Percentiles rank a stretch among this genome's conserved stretches.
Evolutionary conservation across 1,140 invertebrate species (phyloP).

Genomic region (Drosophila nikananu): DNA sequence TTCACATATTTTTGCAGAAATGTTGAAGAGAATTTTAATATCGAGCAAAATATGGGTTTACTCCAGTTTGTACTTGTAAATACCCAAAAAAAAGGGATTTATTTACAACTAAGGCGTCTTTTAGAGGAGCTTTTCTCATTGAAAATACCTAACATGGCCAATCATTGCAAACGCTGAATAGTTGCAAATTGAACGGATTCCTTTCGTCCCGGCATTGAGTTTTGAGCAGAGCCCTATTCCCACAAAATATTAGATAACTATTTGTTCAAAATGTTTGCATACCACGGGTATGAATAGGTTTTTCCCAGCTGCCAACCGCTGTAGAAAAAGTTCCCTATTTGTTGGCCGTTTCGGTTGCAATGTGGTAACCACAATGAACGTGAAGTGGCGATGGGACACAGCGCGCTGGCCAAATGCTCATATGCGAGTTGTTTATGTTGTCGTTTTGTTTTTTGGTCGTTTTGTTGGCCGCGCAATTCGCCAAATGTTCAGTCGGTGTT

Average conservation of each 20-base stretch:
- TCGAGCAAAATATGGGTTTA: not conserved
- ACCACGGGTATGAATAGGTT: slow-evolving; percentile 37
- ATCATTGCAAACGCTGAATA: slow-evolving; percentile 10
- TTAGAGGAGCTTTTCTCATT: not conserved
- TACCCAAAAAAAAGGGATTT: not conserved
- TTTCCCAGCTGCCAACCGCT: slow-evolving; percentile 35
- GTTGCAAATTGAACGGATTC: slow-evolving; percentile 23
- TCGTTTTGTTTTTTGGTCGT: slow-evolving; percentile 39
- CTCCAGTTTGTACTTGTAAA: not conserved
- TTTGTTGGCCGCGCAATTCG: slow-evolving; percentile 36
- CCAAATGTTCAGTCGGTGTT: slow-evolving; percentile 45
- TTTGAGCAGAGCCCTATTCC: slow-evolving; percentile 1
- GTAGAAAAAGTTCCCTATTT: slow-evolving; percentile 45
- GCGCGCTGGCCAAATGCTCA: slow-evolving; percentile 58
- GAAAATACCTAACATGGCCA: not conserved
- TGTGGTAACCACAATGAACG: slow-evolving; percentile 56
- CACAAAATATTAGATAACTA: slow-evolving; percentile 52
- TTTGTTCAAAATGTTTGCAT: slow-evolving; percentile 57
- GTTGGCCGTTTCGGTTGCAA: slow-evolving; percentile 55
- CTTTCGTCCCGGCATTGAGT: slow-evolving; percentile 3
- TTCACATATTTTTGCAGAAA: not conserved
- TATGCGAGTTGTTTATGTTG: slow-evolving; percentile 58
- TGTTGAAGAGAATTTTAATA: not conserved
- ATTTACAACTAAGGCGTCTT: not conserved
- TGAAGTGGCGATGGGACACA: slow-evolving; percentile 29